Base-by-base conservation (phyloP, 2,113 vertebrate genomes). In the Porphyrio hochstetteri region DNA sequence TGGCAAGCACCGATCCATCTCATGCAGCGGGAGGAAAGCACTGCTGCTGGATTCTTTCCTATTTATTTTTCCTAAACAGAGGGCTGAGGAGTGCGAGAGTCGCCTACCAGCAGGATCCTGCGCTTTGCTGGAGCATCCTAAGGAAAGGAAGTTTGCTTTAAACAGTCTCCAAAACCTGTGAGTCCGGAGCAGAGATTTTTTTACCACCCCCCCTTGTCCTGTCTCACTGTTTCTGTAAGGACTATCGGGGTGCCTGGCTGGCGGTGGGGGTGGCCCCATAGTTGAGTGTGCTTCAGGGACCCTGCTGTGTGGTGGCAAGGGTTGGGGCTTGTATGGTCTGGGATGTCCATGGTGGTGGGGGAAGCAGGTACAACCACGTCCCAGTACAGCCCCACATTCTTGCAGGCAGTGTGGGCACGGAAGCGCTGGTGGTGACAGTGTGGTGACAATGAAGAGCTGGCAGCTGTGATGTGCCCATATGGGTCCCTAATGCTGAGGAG, bases 21-120 rank as follows among this genome's bases (percentile, higher is more conserved):
- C 20, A 0, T 0, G 0, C 53, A 64, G 89, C 6, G 0, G 28
- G 59, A 91, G 84, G 87, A 89, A 97, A 96, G 75, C n/a, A 36
- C 59, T 7, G 40, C 82, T 82, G 83, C 93, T 96, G 95, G 92
- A 96, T 96, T 96, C 94, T 95, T 97, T 95, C 96, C 95, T 95
- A 85, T 90, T 95, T 94, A 84, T 91, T 95, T 96, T 96, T 97
- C 95, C 96, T 95, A 96, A 97, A 95, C 95, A 96, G 65, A 96
- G 63, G 36, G 40, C 65, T 85, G 70, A 89, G 89, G 72, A 91
- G 56, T 29, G 52, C 2, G 0, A 76, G 92, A 93, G 55, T 80
- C 23, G 25, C 94, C 92, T 94, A 86, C 86, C 59, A 77, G 67
- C 70, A 87, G 80, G 48, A 93, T 70, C 64, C 64, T 89, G 69